Base-by-base conservation (phyloP, 2,888 invertebrate species). In the Desoria tigrina region DNA sequence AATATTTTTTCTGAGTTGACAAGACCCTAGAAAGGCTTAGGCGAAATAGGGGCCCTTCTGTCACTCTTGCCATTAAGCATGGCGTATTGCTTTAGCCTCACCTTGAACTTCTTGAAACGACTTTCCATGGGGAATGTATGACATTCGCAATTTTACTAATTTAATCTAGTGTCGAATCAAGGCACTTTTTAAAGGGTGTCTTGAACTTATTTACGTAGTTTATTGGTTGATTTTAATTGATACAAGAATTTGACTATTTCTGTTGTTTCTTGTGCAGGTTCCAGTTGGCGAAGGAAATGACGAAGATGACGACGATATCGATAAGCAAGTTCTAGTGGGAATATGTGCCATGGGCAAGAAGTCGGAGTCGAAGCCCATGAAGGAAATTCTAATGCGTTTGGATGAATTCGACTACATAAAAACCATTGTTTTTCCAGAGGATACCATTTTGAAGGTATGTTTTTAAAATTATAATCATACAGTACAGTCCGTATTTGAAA, bases 311-410 rank as follows among this genome's bases (percentile, higher is more conserved):
- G 71, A 86, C 16, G 71, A 69, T 26, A 69, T 83, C 79, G 90
- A 89, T 78, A 93, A 93, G 81, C 92, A 95, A 79, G 94, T 99
- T 77, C 86, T 95, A 80, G 95, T 99, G 77, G 99, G 99, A 71
- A 90, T 99, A 67, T 99, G 99, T 84, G 98, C 99, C 76, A 99
- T 99, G 99, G 91, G 93, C 79, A 98, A 99, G 83, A 99, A 99
- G 82, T 95, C 97, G 42, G 92, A 94, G 79, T 96, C 97, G 73
- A 98, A 97, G 82, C 99, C 99, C 16, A 99, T 99, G 99, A 92
- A 92, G 79, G 98, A 98, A 82, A 99, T 99, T 77, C 86, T 99
- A 65, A 93, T 92, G 1, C 86, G 98, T 42, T 86, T 99, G 65
- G 90, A 94, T 78, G 96, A 97, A 81, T 98, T 97, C 80, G 94